Evolutionary conservation across 2,888 invertebrate genomes (phyloP).

Genomic region (Drosophila falleni): DNA sequence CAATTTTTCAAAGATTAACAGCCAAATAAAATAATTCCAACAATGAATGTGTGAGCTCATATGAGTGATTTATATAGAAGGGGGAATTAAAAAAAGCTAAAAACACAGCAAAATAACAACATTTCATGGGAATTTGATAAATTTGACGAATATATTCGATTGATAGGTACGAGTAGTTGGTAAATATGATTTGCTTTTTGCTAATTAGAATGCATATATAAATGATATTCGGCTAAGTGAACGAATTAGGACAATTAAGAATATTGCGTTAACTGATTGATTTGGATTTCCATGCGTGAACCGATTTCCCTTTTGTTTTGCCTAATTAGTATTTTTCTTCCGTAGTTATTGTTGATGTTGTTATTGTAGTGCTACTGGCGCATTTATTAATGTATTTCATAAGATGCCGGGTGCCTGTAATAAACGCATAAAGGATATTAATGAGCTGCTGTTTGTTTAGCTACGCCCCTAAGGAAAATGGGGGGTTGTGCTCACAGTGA

Average conservation of each 20-base stretch:
- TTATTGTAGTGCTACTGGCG: conserved; percentile 29
- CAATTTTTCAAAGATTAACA: not conserved
- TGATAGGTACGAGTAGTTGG: not conserved
- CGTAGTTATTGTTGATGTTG: conserved; percentile 15
- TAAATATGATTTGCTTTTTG: conserved; percentile 10
- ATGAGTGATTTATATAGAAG: not conserved
- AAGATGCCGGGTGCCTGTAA: conserved; percentile 67
- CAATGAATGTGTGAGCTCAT: not conserved
- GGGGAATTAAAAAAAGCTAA: no score
- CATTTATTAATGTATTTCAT: conserved; percentile 71
- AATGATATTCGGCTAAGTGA: conserved; percentile 48
- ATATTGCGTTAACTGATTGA: conserved; percentile 70
- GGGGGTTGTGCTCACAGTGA: not conserved
- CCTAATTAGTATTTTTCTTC: conserved; percentile 57
- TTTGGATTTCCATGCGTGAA: conserved; percentile 49
- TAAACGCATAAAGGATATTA: conserved; percentile 80
- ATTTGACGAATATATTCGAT: not conserved
- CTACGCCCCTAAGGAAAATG: not conserved
- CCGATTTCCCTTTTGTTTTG: conserved; percentile 44
- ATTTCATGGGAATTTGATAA: not conserved
- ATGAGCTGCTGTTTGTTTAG: conserved; percentile 73
- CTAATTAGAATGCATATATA: conserved; percentile 54
- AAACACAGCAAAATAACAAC: not conserved
- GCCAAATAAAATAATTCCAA: not conserved
- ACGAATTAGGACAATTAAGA: conserved; percentile 66